A percentile compares a stretch with the other conserved stretches of the same genome.
phyloP scores from a whole-genome alignment of 2,888 invertebrate genomes.

The Aphodius granarius region DNA sequence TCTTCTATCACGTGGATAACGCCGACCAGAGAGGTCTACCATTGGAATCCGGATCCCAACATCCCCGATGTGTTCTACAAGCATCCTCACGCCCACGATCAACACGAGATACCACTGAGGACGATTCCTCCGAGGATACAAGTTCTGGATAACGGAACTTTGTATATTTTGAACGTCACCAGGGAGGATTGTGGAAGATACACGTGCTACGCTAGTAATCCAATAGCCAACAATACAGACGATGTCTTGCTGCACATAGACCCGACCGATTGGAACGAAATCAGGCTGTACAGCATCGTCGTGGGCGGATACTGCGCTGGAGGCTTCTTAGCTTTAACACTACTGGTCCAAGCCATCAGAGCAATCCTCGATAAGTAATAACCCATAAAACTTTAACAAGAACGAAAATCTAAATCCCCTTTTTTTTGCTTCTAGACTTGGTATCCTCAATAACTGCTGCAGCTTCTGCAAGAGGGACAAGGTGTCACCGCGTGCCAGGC shows the following conservation, averaged over 20 bases:
- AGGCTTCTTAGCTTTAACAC: conserved; percentile 76
- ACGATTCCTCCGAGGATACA: conserved; percentile 60
- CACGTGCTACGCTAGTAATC: conserved; percentile 83
- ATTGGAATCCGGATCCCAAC: conserved; percentile 76
- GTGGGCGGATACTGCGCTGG: conserved; percentile 81
- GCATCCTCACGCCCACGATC: conserved; percentile 66
- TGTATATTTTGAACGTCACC: conserved; percentile 70
- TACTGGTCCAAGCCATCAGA: conserved; percentile 76
- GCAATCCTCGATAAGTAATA: conserved; percentile 71
- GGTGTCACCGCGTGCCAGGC: conserved; percentile 76
- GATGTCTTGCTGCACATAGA: conserved; percentile 81
- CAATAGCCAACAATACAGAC: conserved; percentile 76
- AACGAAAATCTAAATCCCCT: background rate
- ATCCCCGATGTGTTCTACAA: conserved; percentile 68
- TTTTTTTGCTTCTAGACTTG: conserved; percentile 60
- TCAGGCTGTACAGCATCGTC: conserved; percentile 81
- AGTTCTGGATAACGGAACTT: conserved; percentile 76
- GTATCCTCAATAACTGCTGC: conserved; percentile 70
- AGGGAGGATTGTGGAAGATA: conserved; percentile 84
- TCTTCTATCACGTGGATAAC: conserved; percentile 88
- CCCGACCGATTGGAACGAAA: conserved; percentile 80
- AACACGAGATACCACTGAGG: conserved; percentile 52
- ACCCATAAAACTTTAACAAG: background rate
- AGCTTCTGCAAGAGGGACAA: conserved; percentile 72
- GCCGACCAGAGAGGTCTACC: conserved; percentile 69